Percentiles rank a stretch among this genome's conserved stretches.
Evolutionary conservation across 2,113 vertebrate species (phyloP).

Genomic region (Chionomys nivalis): DNA sequence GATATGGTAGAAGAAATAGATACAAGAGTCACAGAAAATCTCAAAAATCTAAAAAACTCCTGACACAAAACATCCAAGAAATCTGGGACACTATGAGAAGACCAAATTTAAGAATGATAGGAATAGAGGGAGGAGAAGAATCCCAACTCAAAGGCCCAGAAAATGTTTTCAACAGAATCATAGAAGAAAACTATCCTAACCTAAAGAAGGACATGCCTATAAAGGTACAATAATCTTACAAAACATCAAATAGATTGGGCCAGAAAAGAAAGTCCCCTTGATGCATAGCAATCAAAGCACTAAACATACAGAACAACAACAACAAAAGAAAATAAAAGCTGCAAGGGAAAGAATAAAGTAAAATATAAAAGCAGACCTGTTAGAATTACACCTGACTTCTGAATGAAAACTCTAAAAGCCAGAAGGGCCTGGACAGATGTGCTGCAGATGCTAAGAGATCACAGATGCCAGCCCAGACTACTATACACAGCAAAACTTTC

Average conservation of each 20-base stretch:
- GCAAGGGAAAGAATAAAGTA: neutral
- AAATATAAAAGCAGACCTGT: neutral
- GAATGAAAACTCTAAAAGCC: neutral
- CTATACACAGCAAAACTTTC: neutral
- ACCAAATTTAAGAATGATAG: neutral
- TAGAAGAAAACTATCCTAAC: neutral
- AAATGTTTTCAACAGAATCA: neutral
- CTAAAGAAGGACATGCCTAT: neutral
- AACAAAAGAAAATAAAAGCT: neutral
- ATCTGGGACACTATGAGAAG: neutral
- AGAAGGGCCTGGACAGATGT: neutral
- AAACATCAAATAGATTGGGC: neutral
- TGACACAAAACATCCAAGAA: neutral
- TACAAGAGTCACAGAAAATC: neutral
- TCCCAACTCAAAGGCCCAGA: neutral
- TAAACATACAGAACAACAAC: neutral
- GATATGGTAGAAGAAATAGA: neutral
- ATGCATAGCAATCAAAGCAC: neutral
- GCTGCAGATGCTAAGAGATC: too few species aligned
- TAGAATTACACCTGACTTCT: neutral
- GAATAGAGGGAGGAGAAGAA: neutral
- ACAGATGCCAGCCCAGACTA: neutral
- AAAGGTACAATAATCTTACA: neutral
- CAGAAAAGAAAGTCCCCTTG: neutral
- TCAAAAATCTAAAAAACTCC: neutral